These are phyloP conservation scores for Beris chalybata DNA, from an alignment of 2,888 invertebrate species.

Conservation along the genomic window DNA sequence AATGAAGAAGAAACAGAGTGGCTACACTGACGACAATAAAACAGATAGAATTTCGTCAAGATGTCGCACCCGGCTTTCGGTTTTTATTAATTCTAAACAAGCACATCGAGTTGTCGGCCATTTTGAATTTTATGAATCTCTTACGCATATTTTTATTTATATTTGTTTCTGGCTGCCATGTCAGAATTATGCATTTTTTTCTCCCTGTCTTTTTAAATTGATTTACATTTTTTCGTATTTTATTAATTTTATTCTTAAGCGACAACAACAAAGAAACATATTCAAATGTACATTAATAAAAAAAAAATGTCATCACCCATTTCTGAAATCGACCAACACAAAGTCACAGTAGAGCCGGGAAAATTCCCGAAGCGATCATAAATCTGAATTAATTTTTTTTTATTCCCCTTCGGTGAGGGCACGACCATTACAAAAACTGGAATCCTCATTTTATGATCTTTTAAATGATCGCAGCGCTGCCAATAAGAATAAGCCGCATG, in stretches of 20 bases:
- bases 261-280: too few relatives aligned
- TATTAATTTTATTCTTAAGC: too few relatives aligned
- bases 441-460: not conserved
- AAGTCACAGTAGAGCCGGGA: not conserved
- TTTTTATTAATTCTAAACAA: slow-evolving; percentile 5
- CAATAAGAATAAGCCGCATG: slow-evolving; percentile 11
- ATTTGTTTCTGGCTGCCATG: slow-evolving; percentile 1
- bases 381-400: slow-evolving; percentile 36
- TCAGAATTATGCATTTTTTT: slow-evolving; percentile 11
- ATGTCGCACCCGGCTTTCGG: slow-evolving; percentile 11
- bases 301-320: slow-evolving; percentile 18
- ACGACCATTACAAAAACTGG: too few relatives aligned
- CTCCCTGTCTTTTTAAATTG: not conserved
- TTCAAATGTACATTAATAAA: not conserved
- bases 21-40: too few relatives aligned
- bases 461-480: slow-evolving; percentile 12
- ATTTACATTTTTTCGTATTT: too few relatives aligned
- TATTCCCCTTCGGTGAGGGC: slow-evolving; percentile 13
- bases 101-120: slow-evolving; percentile 13
- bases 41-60: too few relatives aligned
- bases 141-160: slow-evolving; percentile 5
- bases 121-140: slow-evolving; percentile 18
- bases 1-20: slow-evolving; percentile 7
- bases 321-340: not conserved
- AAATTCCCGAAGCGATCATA: slow-evolving; percentile 35